Percentiles rank a stretch among this genome's conserved stretches.
These are phyloP conservation scores for Sebastes hopkinsi DNA, from an alignment of 2,797 vertebrate genomes.

Conservation along the genomic window DNA sequence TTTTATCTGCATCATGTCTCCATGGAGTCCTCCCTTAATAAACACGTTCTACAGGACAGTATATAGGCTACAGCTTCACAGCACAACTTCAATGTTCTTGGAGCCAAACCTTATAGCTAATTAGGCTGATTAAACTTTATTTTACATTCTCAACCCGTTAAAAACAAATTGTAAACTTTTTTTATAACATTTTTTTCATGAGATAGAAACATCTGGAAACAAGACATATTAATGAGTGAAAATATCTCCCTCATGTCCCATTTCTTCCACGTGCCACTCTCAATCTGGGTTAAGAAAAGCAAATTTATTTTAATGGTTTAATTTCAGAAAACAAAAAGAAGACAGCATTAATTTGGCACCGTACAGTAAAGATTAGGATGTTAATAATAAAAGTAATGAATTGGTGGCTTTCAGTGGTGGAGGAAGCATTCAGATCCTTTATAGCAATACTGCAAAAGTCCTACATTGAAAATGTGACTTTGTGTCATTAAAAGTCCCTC, in stretches of 20 bases:
- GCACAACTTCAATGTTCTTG: not conserved
- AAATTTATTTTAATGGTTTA: not conserved
- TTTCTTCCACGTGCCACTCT: not conserved
- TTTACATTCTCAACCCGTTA: not conserved
- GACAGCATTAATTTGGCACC: not conserved
- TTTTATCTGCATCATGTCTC: not conserved
- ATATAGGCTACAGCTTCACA: not conserved
- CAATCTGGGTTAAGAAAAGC: too few species aligned
- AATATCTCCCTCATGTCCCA: not conserved
- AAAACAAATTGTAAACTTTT: not conserved
- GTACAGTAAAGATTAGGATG: not conserved
- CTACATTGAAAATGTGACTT: not conserved
- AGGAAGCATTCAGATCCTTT: not conserved
- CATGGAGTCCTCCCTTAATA: not conserved
- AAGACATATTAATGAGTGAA: not conserved
- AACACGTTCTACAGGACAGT: not conserved
- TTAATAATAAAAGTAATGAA: not conserved
- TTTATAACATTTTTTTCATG: too few species aligned
- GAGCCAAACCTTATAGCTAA: not conserved
- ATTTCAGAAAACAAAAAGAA: not conserved
- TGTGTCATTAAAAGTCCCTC: not conserved
- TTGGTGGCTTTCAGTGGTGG: too few species aligned
- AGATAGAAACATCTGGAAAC: too few species aligned
- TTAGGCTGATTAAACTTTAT: not conserved
- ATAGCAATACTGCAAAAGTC: not conserved